phyloP scores from a whole-genome alignment of 2,797 vertebrate genomes.

The Periophthalmus magnuspinnatus region DNA sequence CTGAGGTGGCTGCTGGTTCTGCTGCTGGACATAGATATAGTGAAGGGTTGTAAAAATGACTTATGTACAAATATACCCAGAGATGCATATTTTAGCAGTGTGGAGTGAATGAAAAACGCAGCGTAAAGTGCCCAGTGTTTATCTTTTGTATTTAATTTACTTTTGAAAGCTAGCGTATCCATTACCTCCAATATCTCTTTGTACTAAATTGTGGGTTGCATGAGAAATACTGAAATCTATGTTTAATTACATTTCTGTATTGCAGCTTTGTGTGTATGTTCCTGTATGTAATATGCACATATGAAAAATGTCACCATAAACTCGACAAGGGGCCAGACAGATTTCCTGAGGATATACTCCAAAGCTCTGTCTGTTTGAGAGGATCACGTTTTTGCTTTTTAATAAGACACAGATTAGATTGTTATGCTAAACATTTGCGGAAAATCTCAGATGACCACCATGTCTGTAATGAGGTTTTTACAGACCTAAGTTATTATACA shows the following conservation, averaged over 20 bases:
- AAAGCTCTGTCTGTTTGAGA: constrained; percentile 42
- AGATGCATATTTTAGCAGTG: too few species aligned
- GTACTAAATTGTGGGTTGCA: neutral
- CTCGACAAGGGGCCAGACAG: constrained; percentile 36
- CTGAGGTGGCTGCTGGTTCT: too few species aligned
- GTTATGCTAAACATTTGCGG: constrained; percentile 5
- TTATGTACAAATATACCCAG: neutral
- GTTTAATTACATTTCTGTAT: neutral
- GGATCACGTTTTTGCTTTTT: constrained; percentile 38
- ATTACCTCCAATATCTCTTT: neutral
- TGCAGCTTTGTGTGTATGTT: neutral
- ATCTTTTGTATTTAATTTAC: too few species aligned
- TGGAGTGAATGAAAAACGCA: too few species aligned
- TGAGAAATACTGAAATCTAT: neutral
- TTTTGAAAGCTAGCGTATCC: too few species aligned
- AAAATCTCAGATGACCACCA: neutral
- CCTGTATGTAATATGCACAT: constrained; percentile 43
- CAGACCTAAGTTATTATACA: neutral
- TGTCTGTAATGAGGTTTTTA: neutral
- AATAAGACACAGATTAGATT: constrained; percentile 51
- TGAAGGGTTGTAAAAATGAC: too few species aligned
- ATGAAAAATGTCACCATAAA: constrained; percentile 33
- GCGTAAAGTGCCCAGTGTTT: too few species aligned
- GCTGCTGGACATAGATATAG: too few species aligned
- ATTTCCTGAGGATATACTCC: constrained; percentile 49